Evolutionary conservation across 2,888 invertebrate species (phyloP), one percentile per base, ranked within the genome.

Genomic region (Malthinus seriepunctatus): DNA sequence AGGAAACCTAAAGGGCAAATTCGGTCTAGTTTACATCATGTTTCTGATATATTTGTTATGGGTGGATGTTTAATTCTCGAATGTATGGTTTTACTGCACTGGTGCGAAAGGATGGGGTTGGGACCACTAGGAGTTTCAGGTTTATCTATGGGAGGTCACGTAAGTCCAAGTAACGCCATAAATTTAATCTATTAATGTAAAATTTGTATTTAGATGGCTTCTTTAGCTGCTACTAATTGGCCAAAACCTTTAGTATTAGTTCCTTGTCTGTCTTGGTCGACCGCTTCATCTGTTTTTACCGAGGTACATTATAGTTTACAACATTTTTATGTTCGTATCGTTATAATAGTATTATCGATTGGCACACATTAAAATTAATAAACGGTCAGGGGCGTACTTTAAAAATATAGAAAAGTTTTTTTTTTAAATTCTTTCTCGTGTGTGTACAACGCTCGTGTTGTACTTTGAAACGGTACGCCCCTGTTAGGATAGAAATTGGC

Each of bases 41-140:
- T 98, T 3, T 93, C 95, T 12, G 98, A 99, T 78, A 91, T 99
- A 75, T 97, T 99, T 83, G 93, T 98, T 65, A 99, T 99, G 98
- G 98, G 98, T 56, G 97, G 95, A 39, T 95, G 97, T 73, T 82
- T 99, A 58, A 92, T 98, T 63, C 83, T 97, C 69, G 99, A 99
- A 81, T 90, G 93, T 37, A 81, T 95, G 68, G 96, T 91, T 47
- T 81, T 99, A 65, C 85, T 98, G 66, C 90, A 95, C 78, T 98
- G 97, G 97, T 94, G 95, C 76, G 93, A 95, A 79, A 82, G 86
- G 53, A 86, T 92, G 74, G 97, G 96, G 9, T 90, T 90, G 69
- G 95, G 96, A 8, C 97, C 98, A 0, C 83, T 98, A 14, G 97
- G 96, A 49, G 86, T 98, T 51, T 95, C 96, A 32, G 98, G 97